phyloP scores from a whole-genome alignment of 2,797 vertebrate genomes.

The Enoplosus armatus region DNA sequence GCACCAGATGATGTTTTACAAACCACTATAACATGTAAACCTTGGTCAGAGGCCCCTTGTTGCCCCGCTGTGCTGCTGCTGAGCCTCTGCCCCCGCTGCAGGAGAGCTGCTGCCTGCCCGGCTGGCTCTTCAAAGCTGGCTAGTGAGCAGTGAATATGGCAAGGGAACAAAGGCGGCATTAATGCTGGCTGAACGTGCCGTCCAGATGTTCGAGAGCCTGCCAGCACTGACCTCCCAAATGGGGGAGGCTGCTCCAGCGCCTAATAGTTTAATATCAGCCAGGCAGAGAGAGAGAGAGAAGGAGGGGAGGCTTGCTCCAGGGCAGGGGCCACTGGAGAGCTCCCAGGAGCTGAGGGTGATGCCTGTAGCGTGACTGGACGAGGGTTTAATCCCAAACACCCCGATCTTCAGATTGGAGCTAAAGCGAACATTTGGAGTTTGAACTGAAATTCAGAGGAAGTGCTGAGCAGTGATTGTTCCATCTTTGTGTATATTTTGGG shows the following conservation, averaged over 20 bases:
- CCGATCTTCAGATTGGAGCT: constrained; percentile 26
- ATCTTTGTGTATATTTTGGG: background rate
- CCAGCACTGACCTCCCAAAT: constrained; percentile 79
- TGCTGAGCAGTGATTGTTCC: background rate
- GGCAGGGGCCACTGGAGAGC: constrained; percentile 48
- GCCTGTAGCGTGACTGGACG: constrained; percentile 55
- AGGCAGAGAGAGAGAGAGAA: constrained; percentile 42
- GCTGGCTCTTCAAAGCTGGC: constrained; percentile 84
- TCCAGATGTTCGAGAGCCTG: constrained; percentile 88
- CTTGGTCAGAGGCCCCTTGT: constrained; percentile 58
- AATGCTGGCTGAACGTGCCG: constrained; percentile 85
- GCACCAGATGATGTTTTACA: constrained; percentile 61
- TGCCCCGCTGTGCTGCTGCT: constrained; percentile 67
- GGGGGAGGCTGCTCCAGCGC: constrained; percentile 60
- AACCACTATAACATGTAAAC: constrained; percentile 64
- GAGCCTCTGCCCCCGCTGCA: constrained; percentile 70
- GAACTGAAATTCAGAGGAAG: constrained; percentile 19
- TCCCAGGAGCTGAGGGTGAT: constrained; percentile 54
- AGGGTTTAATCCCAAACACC: constrained; percentile 57
- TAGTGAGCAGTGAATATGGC: constrained; percentile 79
- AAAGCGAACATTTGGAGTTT: constrained; percentile 5
- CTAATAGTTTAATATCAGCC: constrained; percentile 83
- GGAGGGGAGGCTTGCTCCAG: constrained; percentile 56
- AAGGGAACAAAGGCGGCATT: constrained; percentile 84
- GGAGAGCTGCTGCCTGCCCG: constrained; percentile 59